Conservation (phyloP, 2,113 vertebrate genomes). For the Sander lucioperca region DNA sequence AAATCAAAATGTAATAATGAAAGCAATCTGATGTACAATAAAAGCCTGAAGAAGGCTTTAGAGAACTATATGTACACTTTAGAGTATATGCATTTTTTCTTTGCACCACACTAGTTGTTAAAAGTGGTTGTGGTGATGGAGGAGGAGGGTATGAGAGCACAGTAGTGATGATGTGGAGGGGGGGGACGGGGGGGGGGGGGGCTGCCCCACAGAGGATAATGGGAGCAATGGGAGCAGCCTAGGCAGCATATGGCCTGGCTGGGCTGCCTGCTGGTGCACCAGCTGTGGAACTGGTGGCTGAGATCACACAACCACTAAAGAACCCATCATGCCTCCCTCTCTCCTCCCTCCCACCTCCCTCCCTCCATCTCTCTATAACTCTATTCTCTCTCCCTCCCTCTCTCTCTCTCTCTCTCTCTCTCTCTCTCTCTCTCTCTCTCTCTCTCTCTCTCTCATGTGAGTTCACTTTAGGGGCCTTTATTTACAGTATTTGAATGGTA, state of each 20-base stretch:
- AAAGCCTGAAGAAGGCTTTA: neutral
- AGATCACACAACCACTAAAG: conserved; percentile 87
- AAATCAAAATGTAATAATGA: too few relatives aligned
- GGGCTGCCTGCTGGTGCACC: conserved; percentile 93
- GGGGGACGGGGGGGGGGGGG: conserved; percentile 35
- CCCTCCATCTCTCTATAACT: too few relatives aligned
- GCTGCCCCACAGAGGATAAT: conserved; percentile 87
- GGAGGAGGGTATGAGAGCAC: conserved; percentile 3
- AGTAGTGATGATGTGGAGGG: conserved; percentile 14
- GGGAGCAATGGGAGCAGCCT: conserved; percentile 91
- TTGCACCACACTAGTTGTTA: neutral
- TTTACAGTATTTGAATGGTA: neutral
- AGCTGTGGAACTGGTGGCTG: conserved; percentile 92
- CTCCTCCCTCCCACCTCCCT: conserved; percentile 57
- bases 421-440: conserved; percentile 59
- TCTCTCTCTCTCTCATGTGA: conserved; percentile 47
- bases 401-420: conserved; percentile 57
- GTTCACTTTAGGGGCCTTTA: conserved; percentile 22
- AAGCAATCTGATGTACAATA: neutral
- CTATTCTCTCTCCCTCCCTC: conserved; percentile 63
- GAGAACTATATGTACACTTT: neutral
- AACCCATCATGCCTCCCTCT: conserved; percentile 74
- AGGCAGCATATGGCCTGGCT: conserved; percentile 92
- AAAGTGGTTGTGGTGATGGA: conserved; percentile 12
- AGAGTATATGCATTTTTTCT: neutral